These are phyloP conservation scores for Littorina saxatilis DNA, from an alignment of 1,140 invertebrate genomes.

Conservation along the genomic window DNA sequence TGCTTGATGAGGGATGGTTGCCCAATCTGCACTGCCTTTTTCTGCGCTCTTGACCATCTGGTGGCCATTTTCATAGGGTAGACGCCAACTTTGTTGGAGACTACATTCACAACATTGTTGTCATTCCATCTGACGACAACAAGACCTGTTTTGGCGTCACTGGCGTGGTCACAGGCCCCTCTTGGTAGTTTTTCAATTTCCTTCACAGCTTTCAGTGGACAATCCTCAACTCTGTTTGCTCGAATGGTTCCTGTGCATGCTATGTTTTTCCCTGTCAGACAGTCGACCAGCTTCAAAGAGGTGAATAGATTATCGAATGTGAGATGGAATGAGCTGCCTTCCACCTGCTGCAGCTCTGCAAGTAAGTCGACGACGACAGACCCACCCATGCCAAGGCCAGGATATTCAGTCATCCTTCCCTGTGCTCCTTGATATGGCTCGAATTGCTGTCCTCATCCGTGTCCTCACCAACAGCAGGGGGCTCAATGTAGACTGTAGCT, in stretches of 20 bases:
- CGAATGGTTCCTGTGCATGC: too few species aligned
- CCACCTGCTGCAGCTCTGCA: background rate
- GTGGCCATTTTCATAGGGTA: too few species aligned
- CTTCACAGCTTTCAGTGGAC: background rate
- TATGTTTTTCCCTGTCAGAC: background rate
- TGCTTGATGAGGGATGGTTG: too few species aligned
- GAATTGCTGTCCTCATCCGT: too few species aligned
- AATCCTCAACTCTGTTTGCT: background rate
- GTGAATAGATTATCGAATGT: background rate
- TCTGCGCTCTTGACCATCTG: too few species aligned
- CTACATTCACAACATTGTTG: too few species aligned
- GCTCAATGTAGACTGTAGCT: too few species aligned
- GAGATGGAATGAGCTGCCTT: background rate
- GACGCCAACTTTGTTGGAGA: too few species aligned
- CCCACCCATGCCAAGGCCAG: background rate
- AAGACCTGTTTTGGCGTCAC: background rate
- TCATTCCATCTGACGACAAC: too few species aligned
- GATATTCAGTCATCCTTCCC: background rate
- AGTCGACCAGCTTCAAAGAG: background rate
- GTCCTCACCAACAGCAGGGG: too few species aligned
- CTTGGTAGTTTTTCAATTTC: background rate
- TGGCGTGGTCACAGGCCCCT: background rate
- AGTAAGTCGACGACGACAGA: background rate
- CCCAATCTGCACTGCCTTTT: too few species aligned
- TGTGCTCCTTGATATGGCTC: background rate